Base-by-base conservation (phyloP, 2,113 vertebrate genomes). In the Xenopus borealis region DNA sequence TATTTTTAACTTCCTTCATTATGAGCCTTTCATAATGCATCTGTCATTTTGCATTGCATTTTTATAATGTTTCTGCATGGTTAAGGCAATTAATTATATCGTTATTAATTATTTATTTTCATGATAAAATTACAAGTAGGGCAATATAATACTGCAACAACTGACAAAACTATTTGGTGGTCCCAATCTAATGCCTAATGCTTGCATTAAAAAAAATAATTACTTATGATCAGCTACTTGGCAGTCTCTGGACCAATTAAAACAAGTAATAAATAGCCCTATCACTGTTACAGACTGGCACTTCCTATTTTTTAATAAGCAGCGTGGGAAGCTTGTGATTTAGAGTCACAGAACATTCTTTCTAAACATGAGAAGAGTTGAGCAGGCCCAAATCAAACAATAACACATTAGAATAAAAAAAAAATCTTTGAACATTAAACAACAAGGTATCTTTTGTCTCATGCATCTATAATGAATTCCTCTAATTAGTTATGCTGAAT, bases 151-250 rank as follows among this genome's bases (percentile, higher is more conserved):
- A 62, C 59, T 46, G n/a, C 27, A 44, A 30, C 57, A 52, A 57
- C 68, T 50, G 30, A 59, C 57, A 62, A 46, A 61, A 62, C 59
- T 44, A 75, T 57, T 69, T 67, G 65, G 59, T 63, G 46, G 57
- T 76, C 73, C 58, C 73, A 69, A 57, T 17, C 45, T 47, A 69
- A 57, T 62, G 66, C 61, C 57, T 75, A 40, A 45, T 69, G 46
- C 63, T 46, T 76, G 30, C 23, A 16, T 75, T 19, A 63, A 47
- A 69, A 76, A 62, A 55, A 76, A 33, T 64, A 76, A 76, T 76
- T 76, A 40, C 66, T 76, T 69, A 45, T 69, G 46, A 76, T 76
- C 46, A 69, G 62, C 66, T 66, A 76, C 13, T 76, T 76, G 73
- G 73, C 73, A 76, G 67, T 69, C 73, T 16, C 66, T 76, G 66